Evolutionary conservation across 2,113 vertebrate species (phyloP), one percentile per base, ranked within the genome.

Genomic region (Proterorhinus semilunaris): DNA sequence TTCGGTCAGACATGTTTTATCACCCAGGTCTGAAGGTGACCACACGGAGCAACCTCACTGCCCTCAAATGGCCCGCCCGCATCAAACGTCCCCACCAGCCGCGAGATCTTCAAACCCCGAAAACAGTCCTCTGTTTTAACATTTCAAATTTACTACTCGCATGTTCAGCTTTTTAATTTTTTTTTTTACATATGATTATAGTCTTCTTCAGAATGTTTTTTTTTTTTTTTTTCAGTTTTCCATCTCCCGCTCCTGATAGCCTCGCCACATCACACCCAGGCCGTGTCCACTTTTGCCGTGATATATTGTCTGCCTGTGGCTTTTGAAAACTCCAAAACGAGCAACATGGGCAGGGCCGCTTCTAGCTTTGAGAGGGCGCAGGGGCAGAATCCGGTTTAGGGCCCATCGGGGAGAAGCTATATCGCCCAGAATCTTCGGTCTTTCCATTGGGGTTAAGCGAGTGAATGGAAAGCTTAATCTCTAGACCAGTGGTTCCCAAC

Each of bases 271-370:
- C 62, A 63, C 17, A 48, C 62, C 10, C 3, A 21, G 21, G 0
- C 9, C 44, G 6, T 46, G 48, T 62, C 15, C 53, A 68, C 62
- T 48, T 17, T 44, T 46, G 65, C 16, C 27, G 9, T 68, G 54
- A 82, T 75, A 51, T 69, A 63, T 47, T 48, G 46, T 63, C 70
- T 50, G 50, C 63, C 63, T 15, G 8, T 6, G 2, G 65, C 73
- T 83, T 85, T 65, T 72, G 62, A 58, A 42, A 36, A 74, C 62
- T 48, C 63, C 51, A 62, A 53, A 57, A 53, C 47, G 53, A 42
- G 68, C 59, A 65, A n/a, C 73, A 13, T 4, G 12, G 49, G 12
- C 15, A 13, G 49, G 49, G 12, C 49, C 12, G 49, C 15, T 50
- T 13, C 12, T 36, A 36, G 27, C 27, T 36, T 36, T 36, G 27